Evolutionary conservation across 2,888 invertebrate species (phyloP), one percentile per base, ranked within the genome.

Genomic region (Neoaliturus tenellus): DNA sequence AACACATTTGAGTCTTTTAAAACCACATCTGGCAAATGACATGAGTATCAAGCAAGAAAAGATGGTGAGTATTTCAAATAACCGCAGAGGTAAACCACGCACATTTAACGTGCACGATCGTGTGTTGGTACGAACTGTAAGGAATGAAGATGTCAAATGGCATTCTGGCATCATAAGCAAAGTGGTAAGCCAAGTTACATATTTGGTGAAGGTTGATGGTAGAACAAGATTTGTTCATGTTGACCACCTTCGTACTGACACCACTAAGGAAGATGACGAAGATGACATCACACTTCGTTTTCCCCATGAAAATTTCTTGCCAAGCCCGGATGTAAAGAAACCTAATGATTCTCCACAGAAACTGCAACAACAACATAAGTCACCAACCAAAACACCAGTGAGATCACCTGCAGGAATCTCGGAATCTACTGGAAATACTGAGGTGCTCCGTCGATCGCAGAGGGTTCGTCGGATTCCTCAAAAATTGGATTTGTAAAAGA

Each of bases 141-240:
- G 69, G n/a, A 33, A 33, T 69, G 69, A 69, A 69, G 4, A 69
- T 33, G 35, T 69, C 31, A 69, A 69, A 33, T 69, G 35, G 69
- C 20, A 33, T 1, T 33, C 31, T 69, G 69, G 69, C 33, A n/a
- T 33, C 3, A 69, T 69, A 8, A 33, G n/a, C 12, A 69, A 69
- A 33, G 69, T 69, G 8, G 23, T 69, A 1, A 69, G 69, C n/a
- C 69, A 31, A 1, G 23, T 33, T 14, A 69, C 69, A 28, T 69
- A 69, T 69, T 33, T 69, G n/a, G 69, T 69, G 2, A 28, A 69
- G n/a, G 69, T 69, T 20, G 69, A 69, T 69, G 33, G 69, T n/a
- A 69, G 33, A 33, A 69, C 35, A 1, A 8, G 25, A 58, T 58
- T 58, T 23, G 58, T 58, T 23, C 58, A 58, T 20, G 58, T 20